Evolutionary conservation across 2,113 vertebrate genomes (phyloP), one percentile per base, ranked within the genome.

Genomic region (Pachyramphus minor): DNA sequence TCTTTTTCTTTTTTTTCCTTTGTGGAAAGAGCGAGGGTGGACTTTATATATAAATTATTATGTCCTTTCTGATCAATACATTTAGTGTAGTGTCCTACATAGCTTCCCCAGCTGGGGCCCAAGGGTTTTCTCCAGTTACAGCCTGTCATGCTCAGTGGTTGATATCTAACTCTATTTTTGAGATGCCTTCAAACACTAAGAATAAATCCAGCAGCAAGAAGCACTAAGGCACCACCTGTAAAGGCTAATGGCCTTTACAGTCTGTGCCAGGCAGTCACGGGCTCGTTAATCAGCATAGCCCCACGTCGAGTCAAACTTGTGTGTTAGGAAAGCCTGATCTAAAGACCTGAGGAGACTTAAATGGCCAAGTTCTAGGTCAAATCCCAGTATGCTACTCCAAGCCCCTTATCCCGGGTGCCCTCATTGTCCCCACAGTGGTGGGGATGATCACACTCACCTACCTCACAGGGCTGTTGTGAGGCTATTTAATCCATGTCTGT

Each of bases 11-110:
- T 42, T 45, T 45, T 68, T 8, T 4, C 47, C 59, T 60, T 80
- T 14, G 3, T 30, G 53, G 45, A 89, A 75, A 86, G 71, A 89
- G 69, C 30, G 84, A 84, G 62, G 47, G 64, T 84, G 28, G 76
- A 85, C 83, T 94, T 90, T 63, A 52, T 75, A 15, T 75, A 73
- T 96, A 96, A 96, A 83, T 97, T 97, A 97, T 96, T 78, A 72
- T 15, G 39, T 80, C 59, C 37, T 76, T 94, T 84, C 88, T 71
- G 72, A 66, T 87, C 72, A 91, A 23, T 71, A 94, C 71, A 50
- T 73, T 64, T 73, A n/a, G 55, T 85, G 82, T 77, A 93, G 74
- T 62, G 92, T 49, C 87, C 84, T 71, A 89, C 58, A 76, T 44
- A 85, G 68, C 76, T 94, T 92, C 60, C 56, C 44, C 37, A 9